phyloP scores from a whole-genome alignment of 2,797 vertebrate species.

The Spatula clypeata region DNA sequence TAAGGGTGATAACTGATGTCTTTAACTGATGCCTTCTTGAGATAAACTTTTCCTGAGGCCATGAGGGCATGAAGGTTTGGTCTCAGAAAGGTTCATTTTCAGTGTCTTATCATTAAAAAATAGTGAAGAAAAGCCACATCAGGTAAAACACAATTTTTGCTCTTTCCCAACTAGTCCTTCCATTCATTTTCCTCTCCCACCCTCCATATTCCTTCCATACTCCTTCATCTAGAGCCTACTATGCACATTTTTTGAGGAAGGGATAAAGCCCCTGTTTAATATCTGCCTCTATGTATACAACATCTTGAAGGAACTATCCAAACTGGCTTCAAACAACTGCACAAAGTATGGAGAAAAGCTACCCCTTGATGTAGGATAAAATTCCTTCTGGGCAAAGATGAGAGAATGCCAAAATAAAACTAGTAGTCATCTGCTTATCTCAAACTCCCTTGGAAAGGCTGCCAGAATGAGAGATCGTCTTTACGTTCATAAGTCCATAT shows the following conservation, averaged over 20 bases:
- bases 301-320: background rate
- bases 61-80: background rate
- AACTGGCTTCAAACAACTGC: background rate
- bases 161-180: background rate
- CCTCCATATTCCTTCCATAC: background rate
- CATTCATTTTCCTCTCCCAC: background rate
- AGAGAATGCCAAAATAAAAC: background rate
- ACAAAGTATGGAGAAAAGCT: background rate
- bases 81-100: slow-evolving; percentile 16
- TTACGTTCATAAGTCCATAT: background rate
- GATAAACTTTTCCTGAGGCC: slow-evolving; percentile 8
- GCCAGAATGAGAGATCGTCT: background rate
- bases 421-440: background rate
- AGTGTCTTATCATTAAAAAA: background rate
- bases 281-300: background rate
- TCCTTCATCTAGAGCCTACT: background rate
- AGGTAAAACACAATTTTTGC: background rate
- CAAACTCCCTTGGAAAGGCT: background rate
- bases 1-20: slow-evolving; percentile 6
- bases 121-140: background rate
- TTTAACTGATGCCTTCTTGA: slow-evolving; percentile 41
- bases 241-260: background rate
- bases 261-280: background rate
- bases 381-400: background rate
- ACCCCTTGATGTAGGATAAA: background rate